Evolutionary conservation across 2,888 invertebrate species (phyloP).

Genomic region (Anaspis maculata): DNA sequence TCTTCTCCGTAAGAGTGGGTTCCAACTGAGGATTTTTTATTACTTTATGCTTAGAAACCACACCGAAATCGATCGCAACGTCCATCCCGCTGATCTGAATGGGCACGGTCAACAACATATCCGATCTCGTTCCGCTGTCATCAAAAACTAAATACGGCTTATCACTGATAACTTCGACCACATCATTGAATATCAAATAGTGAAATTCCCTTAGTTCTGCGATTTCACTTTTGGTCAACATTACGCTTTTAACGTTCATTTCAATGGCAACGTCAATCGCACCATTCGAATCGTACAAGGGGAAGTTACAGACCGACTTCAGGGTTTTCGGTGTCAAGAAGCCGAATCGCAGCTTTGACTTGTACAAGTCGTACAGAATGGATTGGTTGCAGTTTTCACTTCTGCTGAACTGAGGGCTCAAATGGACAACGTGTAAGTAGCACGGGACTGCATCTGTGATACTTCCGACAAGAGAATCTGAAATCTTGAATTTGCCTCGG

Average conservation of each 20-base stretch:
- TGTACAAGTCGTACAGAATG: slow-evolving; percentile 48
- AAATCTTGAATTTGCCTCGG: too few relatives aligned
- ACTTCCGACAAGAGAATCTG: too few relatives aligned
- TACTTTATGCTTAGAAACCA: slow-evolving; percentile 44
- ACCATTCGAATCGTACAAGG: slow-evolving; percentile 64
- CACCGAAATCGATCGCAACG: slow-evolving; percentile 54
- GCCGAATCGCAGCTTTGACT: slow-evolving; percentile 50
- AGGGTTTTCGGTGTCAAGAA: slow-evolving; percentile 54
- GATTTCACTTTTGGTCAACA: slow-evolving; percentile 46
- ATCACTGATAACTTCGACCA: slow-evolving; percentile 56
- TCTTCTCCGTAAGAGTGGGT: slow-evolving; percentile 45
- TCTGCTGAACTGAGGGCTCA: slow-evolving; percentile 47
- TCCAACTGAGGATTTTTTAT: slow-evolving; percentile 39
- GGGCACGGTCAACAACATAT: slow-evolving; percentile 44
- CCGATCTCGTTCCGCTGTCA: slow-evolving; percentile 45
- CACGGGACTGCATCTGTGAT: too few relatives aligned
- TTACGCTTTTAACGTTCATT: slow-evolving; percentile 44
- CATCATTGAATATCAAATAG: slow-evolving; percentile 61
- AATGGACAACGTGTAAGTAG: slow-evolving; percentile 52
- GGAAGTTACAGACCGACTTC: slow-evolving; percentile 58
- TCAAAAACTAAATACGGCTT: slow-evolving; percentile 51
- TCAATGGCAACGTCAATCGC: slow-evolving; percentile 47
- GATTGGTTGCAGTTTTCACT: slow-evolving; percentile 44
- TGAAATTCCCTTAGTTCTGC: slow-evolving; percentile 56
- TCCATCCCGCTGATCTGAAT: slow-evolving; percentile 17